Evolutionary conservation across 2,113 vertebrate species (phyloP).

Genomic region (Oryzias woworae): DNA sequence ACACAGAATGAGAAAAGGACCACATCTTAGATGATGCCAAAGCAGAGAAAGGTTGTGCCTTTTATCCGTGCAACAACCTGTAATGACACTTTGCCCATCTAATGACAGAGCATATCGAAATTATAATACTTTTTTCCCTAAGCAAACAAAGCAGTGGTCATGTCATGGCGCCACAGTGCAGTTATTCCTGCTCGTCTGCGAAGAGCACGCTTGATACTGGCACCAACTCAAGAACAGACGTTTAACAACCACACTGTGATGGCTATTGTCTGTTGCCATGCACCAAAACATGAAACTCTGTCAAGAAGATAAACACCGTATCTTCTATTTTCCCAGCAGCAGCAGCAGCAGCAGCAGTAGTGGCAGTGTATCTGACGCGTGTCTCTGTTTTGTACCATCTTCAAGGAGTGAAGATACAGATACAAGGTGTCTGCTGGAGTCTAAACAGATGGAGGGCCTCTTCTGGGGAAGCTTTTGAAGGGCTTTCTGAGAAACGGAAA

Average conservation of each 20-base stretch:
- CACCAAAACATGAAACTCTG: constrained; percentile 37
- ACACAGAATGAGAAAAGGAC: neutral
- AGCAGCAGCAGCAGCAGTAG: too few relatives aligned
- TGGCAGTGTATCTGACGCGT: constrained; percentile 31
- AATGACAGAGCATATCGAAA: constrained; percentile 49
- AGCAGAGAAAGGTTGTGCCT: constrained; percentile 9
- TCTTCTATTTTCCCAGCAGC: constrained; percentile 6
- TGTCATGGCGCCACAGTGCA: constrained; percentile 40
- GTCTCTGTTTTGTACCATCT: constrained; percentile 29
- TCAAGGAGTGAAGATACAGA: constrained; percentile 44
- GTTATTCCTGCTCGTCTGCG: constrained; percentile 45
- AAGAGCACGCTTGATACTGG: constrained; percentile 29
- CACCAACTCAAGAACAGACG: constrained; percentile 30
- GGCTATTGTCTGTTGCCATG: constrained; percentile 42
- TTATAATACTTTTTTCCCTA: constrained; percentile 27
- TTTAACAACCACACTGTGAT: constrained; percentile 36
- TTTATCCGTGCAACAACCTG: constrained; percentile 38
- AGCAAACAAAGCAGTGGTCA: constrained; percentile 33
- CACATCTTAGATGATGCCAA: constrained; percentile 6
- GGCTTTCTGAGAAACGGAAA: neutral
- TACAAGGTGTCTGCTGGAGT: constrained; percentile 45
- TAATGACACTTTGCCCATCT: constrained; percentile 48
- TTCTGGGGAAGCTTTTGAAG: constrained; percentile 33
- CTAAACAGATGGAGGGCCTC: constrained; percentile 60
- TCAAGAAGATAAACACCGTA: neutral